Conservation (phyloP, 2,888 invertebrate genomes). For the Hypomecis atomaria region DNA sequence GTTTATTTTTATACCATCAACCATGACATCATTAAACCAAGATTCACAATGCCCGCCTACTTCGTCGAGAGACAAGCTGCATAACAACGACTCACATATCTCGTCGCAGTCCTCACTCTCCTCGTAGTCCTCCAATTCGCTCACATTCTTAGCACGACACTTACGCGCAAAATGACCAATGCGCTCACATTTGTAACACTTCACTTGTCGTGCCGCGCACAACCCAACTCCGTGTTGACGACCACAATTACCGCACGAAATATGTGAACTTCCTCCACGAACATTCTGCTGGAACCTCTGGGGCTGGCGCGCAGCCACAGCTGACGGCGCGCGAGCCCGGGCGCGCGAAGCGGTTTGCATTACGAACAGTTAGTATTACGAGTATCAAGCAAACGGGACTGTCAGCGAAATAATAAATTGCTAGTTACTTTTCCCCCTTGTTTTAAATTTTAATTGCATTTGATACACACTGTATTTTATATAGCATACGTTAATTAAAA, state of each 20-base stretch:
- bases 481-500: too few relatives aligned
- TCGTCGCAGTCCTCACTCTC: conserved; percentile 10
- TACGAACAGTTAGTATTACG: too few relatives aligned
- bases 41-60: conserved; percentile 10
- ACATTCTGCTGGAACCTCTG: neutral
- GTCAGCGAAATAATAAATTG: too few relatives aligned
- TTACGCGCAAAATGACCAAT: conserved; percentile 25
- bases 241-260: conserved; percentile 29
- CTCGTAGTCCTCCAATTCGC: conserved; percentile 8
- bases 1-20: conserved; percentile 11
- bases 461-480: too few relatives aligned
- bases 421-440: too few relatives aligned
- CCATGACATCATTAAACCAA: conserved; percentile 8
- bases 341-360: conserved; percentile 1
- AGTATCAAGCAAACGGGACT: too few relatives aligned
- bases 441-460: too few relatives aligned
- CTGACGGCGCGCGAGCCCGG: conserved; percentile 2
- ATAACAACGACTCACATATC: conserved; percentile 18
- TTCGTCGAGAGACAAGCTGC: conserved; percentile 11
- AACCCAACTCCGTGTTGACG: conserved; percentile 19
- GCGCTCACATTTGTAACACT: conserved; percentile 27
- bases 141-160: conserved; percentile 13
- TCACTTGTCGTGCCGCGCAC: conserved; percentile 31
- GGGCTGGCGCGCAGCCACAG: neutral
- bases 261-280: neutral